A percentile compares a stretch with the other conserved stretches of the same genome.
These are phyloP conservation scores for Pan troglodytes DNA, from an alignment of 2,113 vertebrate genomes.

Conservation along the genomic window NHGRI_mPanTro3-v2.1_pri NC_072415.2:51573501-51574000, in stretches of 20 bases:
- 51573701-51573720: background rate
- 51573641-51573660: background rate
- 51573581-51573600: background rate
- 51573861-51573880: constrained; percentile 58
- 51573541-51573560: background rate
- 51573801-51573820: background rate
- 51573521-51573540: constrained; percentile 35
- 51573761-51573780: background rate
- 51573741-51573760: constrained; percentile 26
- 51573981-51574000: constrained; percentile 34
- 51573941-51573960: constrained; percentile 3
- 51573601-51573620: background rate
- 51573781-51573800: constrained; percentile 16
- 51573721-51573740: background rate
- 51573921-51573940: constrained; percentile 38
- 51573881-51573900: constrained; percentile 50
- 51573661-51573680: background rate
- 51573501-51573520: constrained; percentile 63
- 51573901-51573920: constrained; percentile 53
- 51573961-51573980: background rate
- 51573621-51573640: background rate
- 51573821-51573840: constrained; percentile 49
- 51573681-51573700: background rate
- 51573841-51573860: constrained; percentile 33
- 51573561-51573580: background rate